Evolutionary conservation across 2,113 vertebrate genomes (phyloP), one percentile per base, ranked within the genome.

Genomic region (Neolamprologus kungweensis): DNA sequence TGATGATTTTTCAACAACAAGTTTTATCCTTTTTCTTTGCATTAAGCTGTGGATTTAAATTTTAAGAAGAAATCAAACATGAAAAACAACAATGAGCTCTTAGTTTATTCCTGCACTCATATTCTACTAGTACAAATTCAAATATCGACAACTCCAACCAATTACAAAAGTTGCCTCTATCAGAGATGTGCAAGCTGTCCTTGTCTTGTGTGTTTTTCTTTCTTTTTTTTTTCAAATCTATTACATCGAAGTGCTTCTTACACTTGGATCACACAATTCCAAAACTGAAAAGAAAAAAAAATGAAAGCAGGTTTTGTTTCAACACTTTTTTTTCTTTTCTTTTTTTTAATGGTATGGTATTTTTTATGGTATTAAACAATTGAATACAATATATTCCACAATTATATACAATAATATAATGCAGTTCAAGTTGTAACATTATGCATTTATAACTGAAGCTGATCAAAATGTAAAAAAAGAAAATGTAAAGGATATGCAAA

Each of bases 321-420:
- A 55, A 5, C 21, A 26, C 11, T 23, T 55, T 7, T 1, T 1
- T n/a, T 51, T 1, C 0, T 1, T 5, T 3, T 10, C 9, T 0
- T 53, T 4, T 54, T 54, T 21, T 53, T 2, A 53, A 53, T 11
- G 3, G 51, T 54, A 54, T 54, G n/a, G 10, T 4, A 54, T 54
- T 54, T 53, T 1, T 54, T 9, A 54, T 26, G 54, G 7, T 55
- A 26, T 55, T 26, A 1, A 58, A 58, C 13, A 58, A 58, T 58
- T 28, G 0, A 28, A 58, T 28, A 58, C 7, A 58, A 9, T 28
- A 58, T 28, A 58, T 2, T 58, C 0, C 3, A 58, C 0, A 58
- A 28, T 58, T 4, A 28, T 58, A 57, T 57, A 57, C 0, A 57
- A 16, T 5, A 57, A 57, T 28, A 58, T 58, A 1, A 28, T 58